A percentile compares a stretch with the other conserved stretches of the same genome.
Conservation (phyloP, 2,113 vertebrate species). For the Smithornis capensis region DNA sequence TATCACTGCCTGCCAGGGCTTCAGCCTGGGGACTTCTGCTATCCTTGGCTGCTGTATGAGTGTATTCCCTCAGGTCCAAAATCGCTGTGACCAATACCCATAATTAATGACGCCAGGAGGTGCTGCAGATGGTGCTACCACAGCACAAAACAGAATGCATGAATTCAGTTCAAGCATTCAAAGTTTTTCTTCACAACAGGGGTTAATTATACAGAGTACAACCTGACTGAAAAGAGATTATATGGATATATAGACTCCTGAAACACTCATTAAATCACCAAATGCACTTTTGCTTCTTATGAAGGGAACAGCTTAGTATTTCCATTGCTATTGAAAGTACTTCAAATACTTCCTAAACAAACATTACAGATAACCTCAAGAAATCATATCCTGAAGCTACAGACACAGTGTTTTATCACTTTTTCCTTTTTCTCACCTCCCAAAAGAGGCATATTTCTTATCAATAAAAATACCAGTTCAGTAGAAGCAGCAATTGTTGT, state of each 20-base stretch:
- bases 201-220: not conserved
- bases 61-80: not conserved
- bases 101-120: not conserved
- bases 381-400: conserved; percentile 37
- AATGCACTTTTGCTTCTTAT: not conserved
- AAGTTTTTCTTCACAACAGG: not conserved
- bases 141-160: fast-evolving
- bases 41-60: not conserved
- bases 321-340: not conserved
- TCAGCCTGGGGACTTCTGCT: not conserved
- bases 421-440: not conserved
- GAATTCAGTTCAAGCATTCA: not conserved
- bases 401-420: not conserved
- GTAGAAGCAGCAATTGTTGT: conserved; percentile 16
- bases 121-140: not conserved
- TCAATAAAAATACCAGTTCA: conserved; percentile 29
- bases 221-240: not conserved
- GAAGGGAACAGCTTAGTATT: not conserved
- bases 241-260: not conserved
- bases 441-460: conserved; percentile 26
- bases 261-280: not conserved
- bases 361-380: conserved; percentile 37
- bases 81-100: not conserved
- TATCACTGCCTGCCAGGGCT: not conserved
- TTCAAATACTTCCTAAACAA: conserved; percentile 59